phyloP scores from a whole-genome alignment of 2,113 vertebrate genomes.

The Notarius quadriscutis region DNA sequence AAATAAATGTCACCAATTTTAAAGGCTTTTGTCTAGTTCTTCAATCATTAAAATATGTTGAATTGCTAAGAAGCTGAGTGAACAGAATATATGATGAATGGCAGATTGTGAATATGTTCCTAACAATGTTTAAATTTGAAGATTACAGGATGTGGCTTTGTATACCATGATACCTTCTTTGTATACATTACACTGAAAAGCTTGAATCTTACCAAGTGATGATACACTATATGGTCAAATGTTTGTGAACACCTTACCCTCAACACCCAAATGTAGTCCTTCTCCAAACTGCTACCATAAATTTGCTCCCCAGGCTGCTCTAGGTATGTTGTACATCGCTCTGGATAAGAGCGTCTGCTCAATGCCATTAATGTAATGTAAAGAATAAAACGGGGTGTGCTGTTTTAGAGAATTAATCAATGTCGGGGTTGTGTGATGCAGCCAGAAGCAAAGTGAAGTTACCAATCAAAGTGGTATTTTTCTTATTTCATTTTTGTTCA shows the following conservation, averaged over 20 bases:
- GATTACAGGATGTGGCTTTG: neutral
- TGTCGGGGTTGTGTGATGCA: neutral
- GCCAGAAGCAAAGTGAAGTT: neutral
- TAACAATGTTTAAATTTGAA: neutral
- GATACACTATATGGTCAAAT: neutral
- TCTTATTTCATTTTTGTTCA: neutral
- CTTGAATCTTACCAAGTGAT: neutral
- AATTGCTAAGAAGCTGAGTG: neutral
- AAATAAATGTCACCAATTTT: slow-evolving; percentile 91
- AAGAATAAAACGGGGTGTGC: neutral
- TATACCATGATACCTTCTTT: neutral
- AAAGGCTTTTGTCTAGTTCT: slow-evolving; percentile 34
- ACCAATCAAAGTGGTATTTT: neutral
- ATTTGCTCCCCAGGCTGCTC: too few relatives aligned
- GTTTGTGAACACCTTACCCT: too few relatives aligned
- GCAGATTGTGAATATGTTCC: neutral
- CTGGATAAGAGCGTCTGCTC: too few relatives aligned
- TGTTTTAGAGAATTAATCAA: neutral
- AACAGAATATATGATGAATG: neutral
- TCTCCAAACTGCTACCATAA: too few relatives aligned
- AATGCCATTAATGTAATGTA: neutral
- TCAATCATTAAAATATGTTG: neutral
- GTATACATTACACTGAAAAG: neutral
- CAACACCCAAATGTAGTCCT: too few relatives aligned
- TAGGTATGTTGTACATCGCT: too few relatives aligned